Base-by-base conservation (phyloP, 2,888 invertebrate genomes). In the Aplocera efformata region DNA sequence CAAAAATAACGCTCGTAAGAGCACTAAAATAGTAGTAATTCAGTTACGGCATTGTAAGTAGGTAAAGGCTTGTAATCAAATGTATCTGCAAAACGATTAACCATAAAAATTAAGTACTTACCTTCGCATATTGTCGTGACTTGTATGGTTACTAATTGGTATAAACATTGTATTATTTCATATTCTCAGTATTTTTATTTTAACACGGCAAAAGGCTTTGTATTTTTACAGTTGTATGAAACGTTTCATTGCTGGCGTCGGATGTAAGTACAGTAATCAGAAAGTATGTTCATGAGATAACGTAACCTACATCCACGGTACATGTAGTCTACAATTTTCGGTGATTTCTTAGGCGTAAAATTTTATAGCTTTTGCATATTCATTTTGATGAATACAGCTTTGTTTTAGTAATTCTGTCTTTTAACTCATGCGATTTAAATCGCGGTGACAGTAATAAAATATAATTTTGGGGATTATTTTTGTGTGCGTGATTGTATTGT, bases 211-310 rank as follows among this genome's bases (percentile, higher is more conserved):
- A 74, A 72, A 74, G 71, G 72, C 75, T 81, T 74, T 73, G 67
- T 79, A 74, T 84, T n/a, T n/a, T 80, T 82, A 83, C 82, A 81
- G 81, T 80, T 83, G 82, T 82, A 75, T 76, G 81, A 76, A 74
- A 81, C 72, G 63, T 72, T 79, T 85, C 84, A 85, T 85, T 83
- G 77, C 78, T 53, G 63, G 59, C 65, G 72, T 68, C 75, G 79
- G 79, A 84, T 78, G 79, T 82, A 73, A 76, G 76, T 72, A 73
- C 78, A 67, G 77, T 84, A 83, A 83, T 82, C 83, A 78, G 74
- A 67, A 79, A 68, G 71, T 72, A 75, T 73, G 79, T 72, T 75
- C 72, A 67, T 65, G 59, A 79, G 77, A 83, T 79, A 79, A 74
- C 63, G 67, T 61, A 66, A 61, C 65, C 34, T 37, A 24, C 21